Conservation (phyloP, 2,113 vertebrate species). For the Phyllopteryx taeniolatus region DNA sequence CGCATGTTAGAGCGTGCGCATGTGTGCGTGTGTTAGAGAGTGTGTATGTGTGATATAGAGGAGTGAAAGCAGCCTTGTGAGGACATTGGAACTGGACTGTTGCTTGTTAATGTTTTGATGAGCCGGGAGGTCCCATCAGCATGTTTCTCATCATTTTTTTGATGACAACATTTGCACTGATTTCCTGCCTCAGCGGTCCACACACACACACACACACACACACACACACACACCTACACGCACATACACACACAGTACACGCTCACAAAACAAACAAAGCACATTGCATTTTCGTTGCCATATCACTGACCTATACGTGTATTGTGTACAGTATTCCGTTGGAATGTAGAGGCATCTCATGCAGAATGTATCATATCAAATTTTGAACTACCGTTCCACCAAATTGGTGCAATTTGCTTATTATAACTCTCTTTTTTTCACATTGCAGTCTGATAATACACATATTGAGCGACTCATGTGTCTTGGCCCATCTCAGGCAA, state of each 20-base stretch:
- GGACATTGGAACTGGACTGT: slow-evolving; percentile 33
- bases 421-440: no score
- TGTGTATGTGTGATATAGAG: not conserved
- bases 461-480: no score
- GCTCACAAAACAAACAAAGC: not conserved
- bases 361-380: not conserved
- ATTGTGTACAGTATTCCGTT: slow-evolving; percentile 19
- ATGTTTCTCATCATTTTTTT: slow-evolving; percentile 60
- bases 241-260: slow-evolving; percentile 2
- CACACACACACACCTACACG: slow-evolving; percentile 17
- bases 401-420: no score
- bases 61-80: slow-evolving; percentile 14
- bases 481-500: no score
- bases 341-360: slow-evolving; percentile 3
- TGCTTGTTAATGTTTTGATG: slow-evolving; percentile 61
- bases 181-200: slow-evolving; percentile 39
- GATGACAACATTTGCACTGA: slow-evolving; percentile 58
- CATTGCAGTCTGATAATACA: no score
- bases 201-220: slow-evolving; percentile 19
- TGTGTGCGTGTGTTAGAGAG: not conserved
- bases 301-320: not conserved
- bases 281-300: slow-evolving; percentile 17
- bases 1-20: not conserved
- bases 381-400: no score
- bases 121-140: slow-evolving; percentile 51